Conservation (phyloP, 2,797 vertebrate genomes). For the Sebastes umbrosus region DNA sequence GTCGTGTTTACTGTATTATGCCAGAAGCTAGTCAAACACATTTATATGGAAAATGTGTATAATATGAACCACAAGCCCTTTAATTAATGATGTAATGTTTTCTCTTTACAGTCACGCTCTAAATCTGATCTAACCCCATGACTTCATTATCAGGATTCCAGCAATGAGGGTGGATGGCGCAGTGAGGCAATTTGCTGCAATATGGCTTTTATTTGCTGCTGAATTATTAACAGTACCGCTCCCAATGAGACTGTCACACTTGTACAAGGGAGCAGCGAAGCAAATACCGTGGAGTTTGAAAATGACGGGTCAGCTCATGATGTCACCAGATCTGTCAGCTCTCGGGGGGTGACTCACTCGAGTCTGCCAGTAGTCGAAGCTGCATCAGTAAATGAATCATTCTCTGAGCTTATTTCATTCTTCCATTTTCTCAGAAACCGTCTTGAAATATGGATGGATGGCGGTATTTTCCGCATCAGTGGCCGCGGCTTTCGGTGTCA, state of each 20-base stretch:
- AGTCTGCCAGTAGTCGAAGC: conserved; percentile 20
- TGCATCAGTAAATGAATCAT: conserved; percentile 50
- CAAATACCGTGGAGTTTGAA: neutral
- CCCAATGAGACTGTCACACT: conserved; percentile 19
- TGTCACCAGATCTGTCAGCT: conserved; percentile 49
- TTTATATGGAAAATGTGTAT: conserved; percentile 41
- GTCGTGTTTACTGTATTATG: conserved; percentile 15
- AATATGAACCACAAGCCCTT: conserved; percentile 28
- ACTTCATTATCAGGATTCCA: conserved; percentile 60
- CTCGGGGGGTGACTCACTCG: conserved; percentile 28
- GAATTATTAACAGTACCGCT: conserved; percentile 50
- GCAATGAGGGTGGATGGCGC: conserved; percentile 33
- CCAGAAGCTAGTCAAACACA: conserved; percentile 42
- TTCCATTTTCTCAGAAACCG: conserved; percentile 44
- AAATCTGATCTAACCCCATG: conserved; percentile 46
- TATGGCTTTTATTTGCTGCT: conserved; percentile 60
- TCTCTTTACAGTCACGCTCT: conserved; percentile 20
- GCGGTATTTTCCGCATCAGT: conserved; percentile 20
- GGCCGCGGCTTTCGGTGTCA: neutral
- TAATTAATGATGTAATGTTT: conserved; percentile 54
- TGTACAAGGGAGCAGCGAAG: conserved; percentile 5
- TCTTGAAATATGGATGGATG: conserved; percentile 43
- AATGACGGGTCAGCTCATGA: conserved; percentile 38
- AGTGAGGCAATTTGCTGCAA: conserved; percentile 54
- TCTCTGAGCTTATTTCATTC: conserved; percentile 35